phyloP scores from a whole-genome alignment of 2,888 invertebrate species.

The Tenthredo scrophulariae region DNA sequence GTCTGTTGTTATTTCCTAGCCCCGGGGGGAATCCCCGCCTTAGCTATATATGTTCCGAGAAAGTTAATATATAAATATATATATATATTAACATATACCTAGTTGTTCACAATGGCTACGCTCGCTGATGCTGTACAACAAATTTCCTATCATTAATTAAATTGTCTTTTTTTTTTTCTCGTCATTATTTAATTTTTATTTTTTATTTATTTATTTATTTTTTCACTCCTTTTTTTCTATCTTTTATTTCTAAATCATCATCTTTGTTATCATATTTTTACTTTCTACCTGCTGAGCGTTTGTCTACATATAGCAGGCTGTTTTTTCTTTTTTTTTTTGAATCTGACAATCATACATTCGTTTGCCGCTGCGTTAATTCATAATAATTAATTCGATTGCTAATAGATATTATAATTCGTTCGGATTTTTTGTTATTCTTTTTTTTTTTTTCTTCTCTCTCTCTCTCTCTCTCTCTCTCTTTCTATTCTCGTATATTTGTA shows the following conservation, averaged over 20 bases:
- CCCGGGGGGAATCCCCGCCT: neutral
- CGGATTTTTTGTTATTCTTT: neutral
- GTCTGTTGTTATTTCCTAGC: constrained; percentile 10
- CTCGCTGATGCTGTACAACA: neutral
- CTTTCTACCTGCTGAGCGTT: neutral
- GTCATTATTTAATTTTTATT: neutral
- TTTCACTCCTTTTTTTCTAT: neutral
- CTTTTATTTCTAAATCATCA: neutral
- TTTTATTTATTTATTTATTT: no score
- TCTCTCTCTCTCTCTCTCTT: no score
- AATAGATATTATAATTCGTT: neutral
- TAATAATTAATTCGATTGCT: neutral
- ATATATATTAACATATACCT: constrained; percentile 10
- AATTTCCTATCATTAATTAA: neutral
- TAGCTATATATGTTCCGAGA: neutral
- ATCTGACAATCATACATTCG: constrained; percentile 2
- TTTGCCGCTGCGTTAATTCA: neutral
- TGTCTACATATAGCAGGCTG: no score
- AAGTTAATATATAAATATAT: constrained; percentile 1
- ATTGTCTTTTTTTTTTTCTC: constrained; percentile 3
- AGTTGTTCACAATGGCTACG: neutral
- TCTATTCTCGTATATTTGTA: constrained; percentile 55
- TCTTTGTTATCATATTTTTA: constrained; percentile 42
- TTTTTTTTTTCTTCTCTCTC: no score
- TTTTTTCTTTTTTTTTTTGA: no score